Evolutionary conservation across 2,888 invertebrate species (phyloP).

Genomic region (Lycocerus yunnanus): DNA sequence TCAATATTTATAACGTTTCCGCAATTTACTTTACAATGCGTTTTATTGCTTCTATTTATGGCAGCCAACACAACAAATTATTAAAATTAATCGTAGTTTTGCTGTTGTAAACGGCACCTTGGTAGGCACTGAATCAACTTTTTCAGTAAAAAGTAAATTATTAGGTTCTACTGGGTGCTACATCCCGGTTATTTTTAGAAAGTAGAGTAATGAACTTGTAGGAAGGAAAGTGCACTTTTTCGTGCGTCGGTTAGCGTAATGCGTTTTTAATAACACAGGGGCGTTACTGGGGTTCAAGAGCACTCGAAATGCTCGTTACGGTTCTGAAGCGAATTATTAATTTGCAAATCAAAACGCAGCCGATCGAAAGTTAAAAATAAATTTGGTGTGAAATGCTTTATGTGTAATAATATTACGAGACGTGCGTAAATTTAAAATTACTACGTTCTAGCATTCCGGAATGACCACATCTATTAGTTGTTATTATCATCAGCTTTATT

Average conservation of each 20-base stretch:
- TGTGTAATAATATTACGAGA: neutral
- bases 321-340: neutral
- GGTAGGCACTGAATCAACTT: neutral
- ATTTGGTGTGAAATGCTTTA: neutral
- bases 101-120: neutral
- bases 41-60: neutral
- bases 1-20: slow-evolving; percentile 16
- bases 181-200: neutral
- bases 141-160: neutral
- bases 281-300: neutral
- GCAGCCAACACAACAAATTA: neutral
- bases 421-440: neutral
- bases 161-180: neutral
- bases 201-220: neutral
- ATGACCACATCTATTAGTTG: slow-evolving; percentile 9
- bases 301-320: neutral
- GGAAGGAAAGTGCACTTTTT: neutral
- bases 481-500: slow-evolving; percentile 14
- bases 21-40: neutral
- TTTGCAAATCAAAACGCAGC: neutral
- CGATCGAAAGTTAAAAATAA: neutral
- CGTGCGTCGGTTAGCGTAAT: neutral
- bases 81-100: neutral
- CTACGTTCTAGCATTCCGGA: slow-evolving; percentile 3
- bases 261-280: neutral